Conservation (phyloP, 2,113 vertebrate species). For the Fulmarus glacialis region DNA sequence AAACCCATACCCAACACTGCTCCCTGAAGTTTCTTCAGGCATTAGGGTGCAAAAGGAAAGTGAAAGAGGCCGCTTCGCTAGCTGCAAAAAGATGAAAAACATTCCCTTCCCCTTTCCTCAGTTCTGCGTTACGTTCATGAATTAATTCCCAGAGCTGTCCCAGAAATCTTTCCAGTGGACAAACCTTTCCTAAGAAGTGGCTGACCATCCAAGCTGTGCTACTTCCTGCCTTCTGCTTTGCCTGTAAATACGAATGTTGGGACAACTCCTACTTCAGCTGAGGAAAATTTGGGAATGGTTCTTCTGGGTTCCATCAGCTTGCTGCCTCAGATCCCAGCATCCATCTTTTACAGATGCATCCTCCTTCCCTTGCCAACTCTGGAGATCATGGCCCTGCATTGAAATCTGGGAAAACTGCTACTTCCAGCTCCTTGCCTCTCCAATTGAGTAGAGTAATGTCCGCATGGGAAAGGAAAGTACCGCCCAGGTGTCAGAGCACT, state of each 20-base stretch:
- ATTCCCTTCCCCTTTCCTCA: background rate
- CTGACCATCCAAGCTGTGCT: background rate
- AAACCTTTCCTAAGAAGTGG: background rate
- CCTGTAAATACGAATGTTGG: rapidly evolving
- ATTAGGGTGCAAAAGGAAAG: background rate
- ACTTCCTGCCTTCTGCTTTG: background rate
- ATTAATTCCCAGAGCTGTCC: background rate
- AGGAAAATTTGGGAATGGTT: background rate
- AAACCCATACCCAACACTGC: background rate
- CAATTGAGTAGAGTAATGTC: background rate
- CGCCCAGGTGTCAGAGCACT: background rate
- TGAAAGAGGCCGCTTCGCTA: background rate
- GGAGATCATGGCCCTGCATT: background rate
- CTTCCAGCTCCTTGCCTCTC: background rate
- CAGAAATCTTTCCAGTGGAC: background rate
- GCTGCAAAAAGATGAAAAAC: background rate
- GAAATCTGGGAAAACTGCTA: background rate
- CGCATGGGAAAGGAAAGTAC: rapidly evolving
- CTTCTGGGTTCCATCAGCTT: background rate
- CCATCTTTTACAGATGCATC: background rate
- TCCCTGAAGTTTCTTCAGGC: background rate
- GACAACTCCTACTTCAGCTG: background rate
- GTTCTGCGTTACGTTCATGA: background rate
- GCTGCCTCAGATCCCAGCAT: background rate
- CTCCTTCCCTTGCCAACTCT: background rate